Evolutionary conservation across 1,140 invertebrate genomes (phyloP).

Genomic region (Heliothis virescens): DNA sequence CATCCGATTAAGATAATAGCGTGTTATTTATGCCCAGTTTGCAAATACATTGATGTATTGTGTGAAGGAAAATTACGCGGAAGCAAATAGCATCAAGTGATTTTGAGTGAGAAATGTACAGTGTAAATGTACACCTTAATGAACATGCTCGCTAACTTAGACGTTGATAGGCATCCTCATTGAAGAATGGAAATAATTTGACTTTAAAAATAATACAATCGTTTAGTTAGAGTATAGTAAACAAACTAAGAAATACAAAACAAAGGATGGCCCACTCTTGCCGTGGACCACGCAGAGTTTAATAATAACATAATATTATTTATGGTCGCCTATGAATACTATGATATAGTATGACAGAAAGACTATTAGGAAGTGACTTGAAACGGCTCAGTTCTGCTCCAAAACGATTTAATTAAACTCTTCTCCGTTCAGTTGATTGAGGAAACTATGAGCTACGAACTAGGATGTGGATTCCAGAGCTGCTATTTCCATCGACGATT

Average conservation of each 20-base stretch:
- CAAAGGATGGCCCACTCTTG: not conserved
- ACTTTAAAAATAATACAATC: too few species aligned
- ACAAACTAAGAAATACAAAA: not conserved
- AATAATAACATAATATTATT: conserved; percentile 18
- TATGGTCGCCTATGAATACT: conserved; percentile 13
- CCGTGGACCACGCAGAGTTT: not conserved
- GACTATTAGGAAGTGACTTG: conserved; percentile 8
- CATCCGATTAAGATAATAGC: conserved; percentile 31
- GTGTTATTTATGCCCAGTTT: conserved; percentile 14
- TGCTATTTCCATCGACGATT: not conserved
- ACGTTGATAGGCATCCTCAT: not conserved
- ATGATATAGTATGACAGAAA: conserved; percentile 28
- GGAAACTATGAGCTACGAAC: not conserved
- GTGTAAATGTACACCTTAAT: too few species aligned
- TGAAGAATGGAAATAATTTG: not conserved
- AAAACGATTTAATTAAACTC: conserved; percentile 34
- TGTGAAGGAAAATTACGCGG: conserved; percentile 4
- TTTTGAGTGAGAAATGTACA: too few species aligned
- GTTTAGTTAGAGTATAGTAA: too few species aligned
- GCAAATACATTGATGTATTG: conserved; percentile 26
- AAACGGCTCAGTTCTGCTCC: conserved; percentile 8
- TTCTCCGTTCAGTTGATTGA: conserved; percentile 5
- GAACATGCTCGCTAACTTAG: too few species aligned
- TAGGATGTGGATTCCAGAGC: conserved; percentile 23
- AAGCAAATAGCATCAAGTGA: not conserved